Conservation (phyloP, 2,113 vertebrate species). For the Rhinopomastus cyanomelas region DNA sequence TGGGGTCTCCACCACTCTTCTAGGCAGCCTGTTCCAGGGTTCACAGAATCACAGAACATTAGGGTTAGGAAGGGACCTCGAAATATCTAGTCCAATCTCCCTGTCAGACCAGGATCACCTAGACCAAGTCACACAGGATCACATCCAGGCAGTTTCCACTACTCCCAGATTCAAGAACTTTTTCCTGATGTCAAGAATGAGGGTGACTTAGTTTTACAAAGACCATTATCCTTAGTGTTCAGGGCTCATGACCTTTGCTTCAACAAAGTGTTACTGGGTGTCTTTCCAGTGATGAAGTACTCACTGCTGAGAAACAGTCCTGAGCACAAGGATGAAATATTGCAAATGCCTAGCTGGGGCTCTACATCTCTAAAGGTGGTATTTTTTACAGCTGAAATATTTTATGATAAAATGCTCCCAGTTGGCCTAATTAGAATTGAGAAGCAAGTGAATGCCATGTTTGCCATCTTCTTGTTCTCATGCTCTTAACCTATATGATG, state of each 20-base stretch:
- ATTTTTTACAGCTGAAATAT: conserved; percentile 41
- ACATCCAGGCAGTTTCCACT: too few species aligned
- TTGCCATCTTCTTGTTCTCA: not conserved
- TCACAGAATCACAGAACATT: too few species aligned
- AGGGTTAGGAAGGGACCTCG: too few species aligned
- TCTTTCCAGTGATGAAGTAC: not conserved
- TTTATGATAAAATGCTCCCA: conserved; percentile 45
- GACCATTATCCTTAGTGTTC: not conserved
- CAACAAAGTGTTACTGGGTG: not conserved
- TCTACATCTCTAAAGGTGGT: conserved; percentile 27
- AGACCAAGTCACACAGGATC: too few species aligned
- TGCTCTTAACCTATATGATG: conserved; percentile 12
- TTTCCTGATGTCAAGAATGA: not conserved
- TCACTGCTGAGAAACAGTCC: conserved; percentile 1
- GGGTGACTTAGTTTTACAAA: not conserved
- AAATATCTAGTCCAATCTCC: too few species aligned
- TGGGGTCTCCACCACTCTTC: too few species aligned
- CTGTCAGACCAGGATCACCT: too few species aligned
- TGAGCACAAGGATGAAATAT: not conserved
- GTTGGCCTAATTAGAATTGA: conserved; percentile 59
- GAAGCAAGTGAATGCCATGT: not conserved
- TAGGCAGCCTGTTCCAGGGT: too few species aligned
- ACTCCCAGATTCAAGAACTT: too few species aligned
- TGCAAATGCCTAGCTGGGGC: conserved; percentile 16
- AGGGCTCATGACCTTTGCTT: not conserved